These are phyloP conservation scores for Thalassoma bifasciatum DNA, from an alignment of 2,113 vertebrate species.

Conservation along the genomic window DNA sequence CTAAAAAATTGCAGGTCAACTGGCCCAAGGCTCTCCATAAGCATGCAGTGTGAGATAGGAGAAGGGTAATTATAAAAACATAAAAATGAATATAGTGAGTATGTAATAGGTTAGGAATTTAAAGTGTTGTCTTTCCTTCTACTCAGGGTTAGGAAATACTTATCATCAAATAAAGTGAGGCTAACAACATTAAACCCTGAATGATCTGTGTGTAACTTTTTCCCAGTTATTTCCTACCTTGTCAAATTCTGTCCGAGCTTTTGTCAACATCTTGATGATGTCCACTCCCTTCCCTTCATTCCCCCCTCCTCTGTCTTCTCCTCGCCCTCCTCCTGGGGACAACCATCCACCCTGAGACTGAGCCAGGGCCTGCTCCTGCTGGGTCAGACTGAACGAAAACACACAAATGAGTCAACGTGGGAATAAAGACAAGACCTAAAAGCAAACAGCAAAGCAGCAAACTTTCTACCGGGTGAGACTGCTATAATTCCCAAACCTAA, in stretches of 20 bases:
- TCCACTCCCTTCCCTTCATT: constrained; percentile 87
- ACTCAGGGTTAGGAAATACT: no score
- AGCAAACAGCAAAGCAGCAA: neutral
- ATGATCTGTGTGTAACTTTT: neutral
- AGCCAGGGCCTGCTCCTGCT: constrained; percentile 88
- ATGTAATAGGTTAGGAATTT: no score
- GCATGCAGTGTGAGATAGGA: no score
- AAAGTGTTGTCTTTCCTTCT: no score
- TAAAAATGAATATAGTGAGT: no score
- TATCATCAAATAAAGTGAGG: no score
- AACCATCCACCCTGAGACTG: constrained; percentile 78
- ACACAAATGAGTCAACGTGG: neutral
- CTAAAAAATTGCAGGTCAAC: no score
- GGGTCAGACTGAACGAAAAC: constrained; percentile 85
- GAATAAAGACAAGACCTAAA: neutral
- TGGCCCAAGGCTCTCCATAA: no score
- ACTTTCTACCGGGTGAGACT: neutral
- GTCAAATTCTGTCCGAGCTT: constrained; percentile 92
- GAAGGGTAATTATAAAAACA: no score
- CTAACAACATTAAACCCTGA: no score
- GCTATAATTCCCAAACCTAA: neutral
- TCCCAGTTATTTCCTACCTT: constrained; percentile 82
- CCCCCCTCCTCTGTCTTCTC: constrained; percentile 14
- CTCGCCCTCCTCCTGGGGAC: constrained; percentile 77
- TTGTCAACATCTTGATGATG: constrained; percentile 94